phyloP scores from a whole-genome alignment of 2,888 invertebrate species.

The Drosophila monieri region DNA sequence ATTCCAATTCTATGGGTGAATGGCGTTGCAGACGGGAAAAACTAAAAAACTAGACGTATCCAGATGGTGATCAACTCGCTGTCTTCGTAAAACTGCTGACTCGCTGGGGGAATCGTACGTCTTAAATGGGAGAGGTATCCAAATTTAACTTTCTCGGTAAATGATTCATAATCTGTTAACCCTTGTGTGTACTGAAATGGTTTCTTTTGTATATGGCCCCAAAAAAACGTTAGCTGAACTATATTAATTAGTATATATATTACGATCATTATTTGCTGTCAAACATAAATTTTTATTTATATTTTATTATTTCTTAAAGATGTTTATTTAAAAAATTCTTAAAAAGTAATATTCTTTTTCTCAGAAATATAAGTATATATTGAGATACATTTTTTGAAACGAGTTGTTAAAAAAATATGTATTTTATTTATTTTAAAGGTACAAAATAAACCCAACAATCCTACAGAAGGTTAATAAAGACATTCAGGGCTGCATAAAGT shows the following conservation, averaged over 20 bases:
- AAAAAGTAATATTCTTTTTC: too few species aligned
- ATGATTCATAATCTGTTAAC: constrained; percentile 68
- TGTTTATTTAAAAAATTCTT: too few species aligned
- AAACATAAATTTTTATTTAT: too few species aligned
- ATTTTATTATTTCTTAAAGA: too few species aligned
- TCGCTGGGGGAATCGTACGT: constrained; percentile 56
- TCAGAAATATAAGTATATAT: too few species aligned
- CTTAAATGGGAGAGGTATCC: constrained; percentile 70
- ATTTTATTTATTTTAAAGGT: background rate
- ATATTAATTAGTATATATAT: background rate
- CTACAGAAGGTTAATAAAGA: constrained; percentile 6
- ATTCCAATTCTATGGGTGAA: constrained; percentile 19
- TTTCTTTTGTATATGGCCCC: background rate
- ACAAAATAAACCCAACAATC: background rate
- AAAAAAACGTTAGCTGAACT: background rate
- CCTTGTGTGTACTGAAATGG: constrained; percentile 23
- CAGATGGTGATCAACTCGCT: constrained; percentile 44
- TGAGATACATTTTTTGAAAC: background rate
- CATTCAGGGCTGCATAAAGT: constrained; percentile 18
- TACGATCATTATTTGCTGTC: too few species aligned
- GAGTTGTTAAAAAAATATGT: background rate
- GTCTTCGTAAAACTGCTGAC: constrained; percentile 64
- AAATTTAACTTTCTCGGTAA: constrained; percentile 68
- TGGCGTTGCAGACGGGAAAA: constrained; percentile 35
- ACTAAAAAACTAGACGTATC: constrained; percentile 25